Evolutionary conservation across 2,113 vertebrate species (phyloP), one percentile per base, ranked within the genome.

Genomic region (Enhydra lutris): DNA sequence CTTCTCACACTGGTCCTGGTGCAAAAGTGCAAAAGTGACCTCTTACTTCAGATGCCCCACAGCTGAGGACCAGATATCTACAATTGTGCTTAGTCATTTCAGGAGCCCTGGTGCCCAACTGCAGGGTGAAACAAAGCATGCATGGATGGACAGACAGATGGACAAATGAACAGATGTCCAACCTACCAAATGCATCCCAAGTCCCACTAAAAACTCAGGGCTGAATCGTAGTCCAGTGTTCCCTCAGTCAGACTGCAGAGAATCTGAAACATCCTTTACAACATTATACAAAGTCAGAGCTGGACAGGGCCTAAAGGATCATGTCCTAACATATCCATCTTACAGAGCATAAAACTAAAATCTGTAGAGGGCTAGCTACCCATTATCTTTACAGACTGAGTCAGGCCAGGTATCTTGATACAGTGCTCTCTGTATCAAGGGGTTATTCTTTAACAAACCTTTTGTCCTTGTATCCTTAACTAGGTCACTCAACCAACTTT

Each of bases 401-500:
- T 63, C 52, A 65, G 14, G 23, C n/a, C 50, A 79, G 9, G 36
- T 69, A 20, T 67, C 50, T 69, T 45, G 34, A 63, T 61, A 31
- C 55, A 23, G 26, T 65, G 8, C 23, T 95, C 82, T 97, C 87
- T 52, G 15, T 55, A 73, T 42, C 29, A 47, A 29, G 31, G 78
- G 13, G 4, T 69, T 85, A 65, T 83, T 61, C 45, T 89, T 91
- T 89, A 92, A 86, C 7, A 21, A 67, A 1, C 7, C 26, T 23
- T 69, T 93, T 87, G 57, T 21, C 0, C 79, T 92, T 79, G 7
- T 96, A 18, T 94, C 96, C 71, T 95, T 92, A 31, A 76, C 42
- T 96, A 99, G 99, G 98, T 71, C 98, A 98, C 98, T 99, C 99
- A 26, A 99, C 98, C 91, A 98, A 99, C 97, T 99, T 99, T 95